Evolutionary conservation across 2,797 vertebrate genomes (phyloP), one percentile per base, ranked within the genome.

Genomic region (Xenops minutus): DNA sequence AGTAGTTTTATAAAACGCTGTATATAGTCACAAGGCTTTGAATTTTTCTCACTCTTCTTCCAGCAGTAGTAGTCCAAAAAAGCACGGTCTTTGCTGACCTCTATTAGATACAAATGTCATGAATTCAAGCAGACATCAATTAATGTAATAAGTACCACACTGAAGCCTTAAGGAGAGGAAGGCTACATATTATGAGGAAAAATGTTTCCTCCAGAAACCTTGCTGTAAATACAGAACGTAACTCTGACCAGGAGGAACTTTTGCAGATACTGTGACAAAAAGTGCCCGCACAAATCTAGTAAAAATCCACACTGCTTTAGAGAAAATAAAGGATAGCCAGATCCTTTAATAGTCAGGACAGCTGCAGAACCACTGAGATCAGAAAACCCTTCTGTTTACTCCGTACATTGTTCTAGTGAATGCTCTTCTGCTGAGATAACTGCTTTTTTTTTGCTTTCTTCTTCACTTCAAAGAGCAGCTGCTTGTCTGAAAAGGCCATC

Each of bases 1-100:
- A 56, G 75, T 77, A 61, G 54, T 88, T 88, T 76, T 92, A 89
- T 54, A 68, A 95, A 92, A 79, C 22, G 63, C 83, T 92, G 34
- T 72, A 83, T 58, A 67, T 19, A 91, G 82, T 64, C 87, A 89
- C 7, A 22, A 92, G 43, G 32, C 24, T 76, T 64, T 74, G 61
- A 83, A 30, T 77, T 85, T 80, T 77, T 76, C 73, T 89, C 66
- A 52, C 55, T 85, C 48, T 46, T 72, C 76, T 79, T 85, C 85
- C 72, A 91, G 51, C 89, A 82, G 34, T 4, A 93, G 37, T 48
- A 77, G 36, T 43, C 79, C 21, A 85, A 62, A 73, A 76, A 86
- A 82, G 84, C 51, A 16, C 63, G 80, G 54, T 71, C 36, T 83
- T 84, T 68, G 30, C 54, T 71, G 54, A 75, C 56, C 52, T 56